Conservation (phyloP, 2,797 vertebrate genomes). For the Cephalopachus bancanus region DNA sequence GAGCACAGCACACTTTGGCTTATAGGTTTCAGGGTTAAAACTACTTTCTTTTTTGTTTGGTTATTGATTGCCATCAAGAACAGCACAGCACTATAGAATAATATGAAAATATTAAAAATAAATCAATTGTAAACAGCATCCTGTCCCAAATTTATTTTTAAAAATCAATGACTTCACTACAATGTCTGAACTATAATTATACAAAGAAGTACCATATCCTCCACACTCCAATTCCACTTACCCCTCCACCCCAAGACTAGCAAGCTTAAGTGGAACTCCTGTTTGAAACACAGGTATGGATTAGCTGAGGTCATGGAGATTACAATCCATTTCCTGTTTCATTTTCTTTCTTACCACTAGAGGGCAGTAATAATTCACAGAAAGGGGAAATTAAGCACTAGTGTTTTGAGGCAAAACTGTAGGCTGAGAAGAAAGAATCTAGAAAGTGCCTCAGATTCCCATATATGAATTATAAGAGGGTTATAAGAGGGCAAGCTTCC, state of each 20-base stretch:
- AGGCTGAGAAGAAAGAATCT: not conserved
- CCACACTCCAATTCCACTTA: too few relatives aligned
- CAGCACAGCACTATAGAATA: not conserved
- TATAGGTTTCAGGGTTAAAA: not conserved
- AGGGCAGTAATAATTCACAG: not conserved
- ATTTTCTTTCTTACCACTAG: conserved; percentile 41
- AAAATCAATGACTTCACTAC: not conserved
- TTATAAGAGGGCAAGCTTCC: not conserved
- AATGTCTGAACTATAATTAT: conserved; percentile 4
- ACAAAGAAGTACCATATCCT: not conserved
- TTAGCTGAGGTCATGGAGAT: not conserved
- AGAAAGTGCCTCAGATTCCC: conserved; percentile 1
- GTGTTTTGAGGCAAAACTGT: not conserved
- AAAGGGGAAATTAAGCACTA: not conserved
- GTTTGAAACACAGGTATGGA: not conserved
- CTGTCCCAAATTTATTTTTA: conserved; percentile 2
- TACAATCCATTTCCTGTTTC: not conserved
- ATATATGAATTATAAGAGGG: not conserved
- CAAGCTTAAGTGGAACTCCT: not conserved
- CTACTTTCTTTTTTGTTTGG: not conserved
- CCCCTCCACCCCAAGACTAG: not conserved
- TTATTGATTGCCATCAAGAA: not conserved
- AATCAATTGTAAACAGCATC: not conserved
- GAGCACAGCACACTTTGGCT: not conserved
- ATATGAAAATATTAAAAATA: not conserved